A percentile compares a stretch with the other conserved stretches of the same genome.
Conservation (phyloP, 2,888 invertebrate species). For the Napeogenes inachia region DNA sequence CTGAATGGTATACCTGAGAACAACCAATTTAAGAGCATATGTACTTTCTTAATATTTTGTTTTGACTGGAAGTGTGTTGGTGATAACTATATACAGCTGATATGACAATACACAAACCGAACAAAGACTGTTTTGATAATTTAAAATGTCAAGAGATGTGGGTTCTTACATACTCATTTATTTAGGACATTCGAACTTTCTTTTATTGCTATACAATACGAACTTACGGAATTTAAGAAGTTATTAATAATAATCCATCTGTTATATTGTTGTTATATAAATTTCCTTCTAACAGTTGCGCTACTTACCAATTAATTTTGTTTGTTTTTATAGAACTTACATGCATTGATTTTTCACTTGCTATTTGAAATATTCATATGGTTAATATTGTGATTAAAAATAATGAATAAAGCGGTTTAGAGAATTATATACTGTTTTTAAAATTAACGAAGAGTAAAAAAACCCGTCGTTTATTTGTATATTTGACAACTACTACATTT, state of each 20-base stretch:
- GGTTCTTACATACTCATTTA: not conserved
- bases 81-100: conserved; percentile 2
- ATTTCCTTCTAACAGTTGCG: conserved; percentile 14
- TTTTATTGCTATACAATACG: conserved; percentile 3
- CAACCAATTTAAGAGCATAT: not conserved
- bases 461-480: not conserved
- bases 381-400: too few species aligned
- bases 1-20: not conserved
- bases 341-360: conserved; percentile 1
- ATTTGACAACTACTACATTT: conserved; percentile 5
- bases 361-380: not conserved
- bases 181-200: conserved; percentile 13
- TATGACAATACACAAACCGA: conserved; percentile 6
- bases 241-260: conserved; percentile 3
- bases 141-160: conserved; percentile 13
- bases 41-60: conserved; percentile 3
- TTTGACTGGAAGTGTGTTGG: not conserved
- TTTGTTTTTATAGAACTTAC: not conserved
- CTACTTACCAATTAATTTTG: conserved; percentile 25
- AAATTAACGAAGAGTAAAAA: not conserved
- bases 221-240: not conserved
- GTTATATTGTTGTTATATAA: not conserved
- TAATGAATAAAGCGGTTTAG: conserved; percentile 7
- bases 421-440: not conserved
- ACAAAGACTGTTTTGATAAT: conserved; percentile 15